Evolutionary conservation across 2,113 vertebrate genomes (phyloP).

Genomic region (Etheostoma spectabile): DNA sequence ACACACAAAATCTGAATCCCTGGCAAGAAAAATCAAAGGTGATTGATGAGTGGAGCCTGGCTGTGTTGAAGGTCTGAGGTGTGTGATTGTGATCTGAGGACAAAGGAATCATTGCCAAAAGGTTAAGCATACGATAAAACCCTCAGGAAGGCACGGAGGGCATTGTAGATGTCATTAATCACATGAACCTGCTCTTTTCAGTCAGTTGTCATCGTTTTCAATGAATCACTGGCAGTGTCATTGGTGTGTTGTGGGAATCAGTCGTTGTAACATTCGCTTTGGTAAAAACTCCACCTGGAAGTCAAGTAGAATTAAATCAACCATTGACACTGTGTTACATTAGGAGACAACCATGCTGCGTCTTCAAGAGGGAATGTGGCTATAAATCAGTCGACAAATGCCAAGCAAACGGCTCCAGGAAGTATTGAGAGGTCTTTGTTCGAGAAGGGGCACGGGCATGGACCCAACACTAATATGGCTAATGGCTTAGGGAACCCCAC

Average conservation of each 20-base stretch:
- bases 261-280: conserved; percentile 7
- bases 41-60: conserved; percentile 76
- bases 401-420: conserved; percentile 55
- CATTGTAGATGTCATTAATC: conserved; percentile 69
- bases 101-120: conserved; percentile 63
- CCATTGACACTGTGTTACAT: neutral
- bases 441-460: conserved; percentile 59
- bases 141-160: conserved; percentile 42
- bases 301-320: conserved; percentile 3
- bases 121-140: conserved; percentile 65
- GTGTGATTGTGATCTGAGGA: conserved; percentile 70
- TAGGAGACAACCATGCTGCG: conserved; percentile 13
- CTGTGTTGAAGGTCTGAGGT: conserved; percentile 73
- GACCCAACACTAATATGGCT: conserved; percentile 79
- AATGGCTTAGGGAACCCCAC: conserved; percentile 80
- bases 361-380: conserved; percentile 31
- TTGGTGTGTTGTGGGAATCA: conserved; percentile 25
- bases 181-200: conserved; percentile 42
- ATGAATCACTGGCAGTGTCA: conserved; percentile 29
- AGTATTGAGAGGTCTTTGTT: conserved; percentile 72
- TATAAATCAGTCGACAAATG: conserved; percentile 52
- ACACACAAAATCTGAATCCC: conserved; percentile 49
- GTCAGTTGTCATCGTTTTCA: conserved; percentile 47
- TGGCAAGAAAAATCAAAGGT: conserved; percentile 83
- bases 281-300: neutral